Evolutionary conservation across 2,113 vertebrate genomes (phyloP).

Genomic region (Promerops cafer): DNA sequence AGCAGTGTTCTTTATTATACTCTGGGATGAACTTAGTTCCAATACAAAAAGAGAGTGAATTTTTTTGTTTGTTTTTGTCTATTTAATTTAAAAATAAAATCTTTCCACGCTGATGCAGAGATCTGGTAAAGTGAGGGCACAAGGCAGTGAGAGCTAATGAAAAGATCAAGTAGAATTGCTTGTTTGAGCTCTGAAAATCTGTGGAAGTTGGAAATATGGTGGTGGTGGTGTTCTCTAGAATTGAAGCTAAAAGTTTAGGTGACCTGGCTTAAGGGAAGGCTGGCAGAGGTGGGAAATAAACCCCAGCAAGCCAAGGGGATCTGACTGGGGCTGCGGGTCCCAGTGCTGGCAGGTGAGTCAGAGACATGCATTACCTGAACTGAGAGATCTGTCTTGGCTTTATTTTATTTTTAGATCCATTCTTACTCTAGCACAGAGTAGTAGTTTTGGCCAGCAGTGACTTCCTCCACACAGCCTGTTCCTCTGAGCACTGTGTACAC

Average conservation of each 20-base stretch:
- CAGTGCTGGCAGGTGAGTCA: not conserved
- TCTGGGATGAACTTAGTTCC: not conserved
- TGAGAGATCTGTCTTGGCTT: not conserved
- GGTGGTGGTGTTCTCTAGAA: fast-evolving
- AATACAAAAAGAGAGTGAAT: not conserved
- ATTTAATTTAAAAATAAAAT: not conserved
- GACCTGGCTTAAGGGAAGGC: not conserved
- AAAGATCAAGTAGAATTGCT: not conserved
- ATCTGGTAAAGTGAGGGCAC: not conserved
- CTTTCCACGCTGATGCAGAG: not conserved
- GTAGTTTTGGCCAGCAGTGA: not conserved
- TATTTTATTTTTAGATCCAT: not conserved
- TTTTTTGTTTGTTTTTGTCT: not conserved
- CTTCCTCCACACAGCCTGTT: not conserved
- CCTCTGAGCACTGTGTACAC: not conserved
- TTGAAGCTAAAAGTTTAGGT: not conserved
- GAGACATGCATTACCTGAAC: fast-evolving
- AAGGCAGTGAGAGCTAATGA: not conserved
- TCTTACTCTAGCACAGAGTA: not conserved
- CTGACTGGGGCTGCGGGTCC: not conserved
- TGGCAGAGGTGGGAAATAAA: not conserved
- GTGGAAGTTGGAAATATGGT: not conserved
- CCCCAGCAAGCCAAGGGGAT: not conserved
- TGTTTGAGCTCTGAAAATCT: fast-evolving
- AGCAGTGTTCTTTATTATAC: too few relatives aligned